Base-by-base conservation (phyloP, 2,888 invertebrate genomes). In the Agonum fuliginosum region DNA sequence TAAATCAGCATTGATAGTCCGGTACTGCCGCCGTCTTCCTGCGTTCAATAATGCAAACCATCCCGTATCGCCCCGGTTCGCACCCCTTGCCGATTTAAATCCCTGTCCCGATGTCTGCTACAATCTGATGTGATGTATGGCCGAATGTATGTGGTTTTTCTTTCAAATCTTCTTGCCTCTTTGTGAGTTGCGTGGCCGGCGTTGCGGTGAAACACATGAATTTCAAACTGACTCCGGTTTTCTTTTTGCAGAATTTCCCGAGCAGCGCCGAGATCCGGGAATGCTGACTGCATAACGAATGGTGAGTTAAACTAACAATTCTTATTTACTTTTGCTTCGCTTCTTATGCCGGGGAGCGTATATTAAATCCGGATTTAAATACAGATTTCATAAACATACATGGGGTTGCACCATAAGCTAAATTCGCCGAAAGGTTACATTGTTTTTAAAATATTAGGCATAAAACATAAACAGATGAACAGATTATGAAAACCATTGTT, bases 1-100 rank as follows among this genome's bases (percentile, higher is more conserved):
- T n/a, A n/a, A n/a, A n/a, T n/a, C n/a, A n/a, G n/a, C n/a, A n/a
- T n/a, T n/a, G n/a, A n/a, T n/a, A n/a, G n/a, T n/a, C n/a, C n/a
- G 34, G 54, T 54, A 22, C 41, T 41, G 46, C 67, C 65, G 30
- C 34, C 75, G n/a, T 67, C 48, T 27, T 43, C 58, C 62, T 24
- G 19, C 75, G 75, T 75, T 75, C 75, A 75, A 75, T 75, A 75
- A 75, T 75, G 75, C 75, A 75, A 67, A 75, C 51, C 67, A 48
- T 24, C 75, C 67, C 30, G 20, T 62, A 65, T 24, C 65, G 24
- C 19, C 37, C 24, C 17, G 34, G 17, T 17, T 30, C 10, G 37
- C 67, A 67, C 67, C 67, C 67, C 41, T 67, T 70, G 43, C 46
- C 75, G 75, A 75, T 75, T 75, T 75, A 75, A 75, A 75, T 75